These are phyloP conservation scores for Oostethus manadensis DNA, from an alignment of 2,113 vertebrate genomes.

Conservation along the genomic window DNA sequence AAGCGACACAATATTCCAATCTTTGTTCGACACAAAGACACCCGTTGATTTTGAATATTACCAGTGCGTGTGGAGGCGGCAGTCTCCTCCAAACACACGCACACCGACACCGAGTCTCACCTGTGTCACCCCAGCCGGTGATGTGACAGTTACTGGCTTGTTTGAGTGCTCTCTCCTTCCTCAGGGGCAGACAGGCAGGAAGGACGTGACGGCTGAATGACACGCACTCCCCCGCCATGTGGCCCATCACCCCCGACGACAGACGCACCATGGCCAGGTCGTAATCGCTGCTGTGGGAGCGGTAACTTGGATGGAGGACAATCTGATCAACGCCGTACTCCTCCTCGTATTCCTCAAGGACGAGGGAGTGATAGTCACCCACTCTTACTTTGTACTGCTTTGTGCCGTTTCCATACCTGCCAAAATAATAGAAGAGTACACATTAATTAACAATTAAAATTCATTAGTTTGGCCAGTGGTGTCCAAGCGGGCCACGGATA, in stretches of 20 bases:
- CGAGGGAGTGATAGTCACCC: constrained; percentile 91
- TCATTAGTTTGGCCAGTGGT: no score
- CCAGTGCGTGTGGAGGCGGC: not conserved
- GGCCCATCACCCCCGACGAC: constrained; percentile 68
- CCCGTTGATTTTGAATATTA: not conserved
- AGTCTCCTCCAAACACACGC: not conserved
- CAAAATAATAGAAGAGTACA: constrained; percentile 2
- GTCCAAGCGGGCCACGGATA: no score
- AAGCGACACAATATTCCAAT: not conserved
- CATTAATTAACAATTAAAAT: no score
- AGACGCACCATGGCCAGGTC: constrained; percentile 87
- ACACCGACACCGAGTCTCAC: constrained; percentile 62
- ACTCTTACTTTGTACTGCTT: constrained; percentile 84
- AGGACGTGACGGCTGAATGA: constrained; percentile 81
- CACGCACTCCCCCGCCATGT: constrained; percentile 63
- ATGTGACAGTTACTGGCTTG: constrained; percentile 85
- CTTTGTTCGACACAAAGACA: not conserved
- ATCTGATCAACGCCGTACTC: constrained; percentile 83
- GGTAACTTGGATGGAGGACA: constrained; percentile 79
- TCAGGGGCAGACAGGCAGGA: constrained; percentile 83
- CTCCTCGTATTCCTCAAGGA: constrained; percentile 90
- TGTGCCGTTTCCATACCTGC: constrained; percentile 88
- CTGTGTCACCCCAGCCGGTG: constrained; percentile 98
- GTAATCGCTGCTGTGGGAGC: constrained; percentile 81
- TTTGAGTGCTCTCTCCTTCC: constrained; percentile 82